These are phyloP conservation scores for Charadrius vociferus DNA, from an alignment of 2,113 vertebrate species.

Conservation along the genomic window DNA sequence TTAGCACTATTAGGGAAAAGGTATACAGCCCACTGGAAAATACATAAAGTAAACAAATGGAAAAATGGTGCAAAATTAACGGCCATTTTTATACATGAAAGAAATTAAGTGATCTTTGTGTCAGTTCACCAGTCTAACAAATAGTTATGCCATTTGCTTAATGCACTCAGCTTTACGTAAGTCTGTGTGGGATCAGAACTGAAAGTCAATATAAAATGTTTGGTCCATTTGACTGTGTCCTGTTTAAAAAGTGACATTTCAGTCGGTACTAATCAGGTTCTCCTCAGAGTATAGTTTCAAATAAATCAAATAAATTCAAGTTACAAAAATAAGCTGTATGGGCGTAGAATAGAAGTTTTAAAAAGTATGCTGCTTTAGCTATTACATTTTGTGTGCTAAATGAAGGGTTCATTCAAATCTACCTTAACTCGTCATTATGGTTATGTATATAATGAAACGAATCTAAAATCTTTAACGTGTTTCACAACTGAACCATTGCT, in stretches of 20 bases:
- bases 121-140: no score
- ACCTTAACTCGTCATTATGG: not conserved
- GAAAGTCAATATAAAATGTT: not conserved
- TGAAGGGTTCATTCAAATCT: not conserved
- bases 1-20: no score
- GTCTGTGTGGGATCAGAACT: no score
- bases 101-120: no score
- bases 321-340: not conserved
- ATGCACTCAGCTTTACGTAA: no score
- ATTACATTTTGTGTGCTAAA: not conserved
- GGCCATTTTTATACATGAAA: no score
- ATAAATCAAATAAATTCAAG: not conserved
- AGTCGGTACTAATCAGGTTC: not conserved
- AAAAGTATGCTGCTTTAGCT: not conserved
- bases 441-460: not conserved
- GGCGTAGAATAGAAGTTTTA: not conserved
- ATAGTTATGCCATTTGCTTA: no score
- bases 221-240: not conserved
- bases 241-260: not conserved
- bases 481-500: conserved; percentile 22
- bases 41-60: no score
- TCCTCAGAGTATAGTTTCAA: not conserved
- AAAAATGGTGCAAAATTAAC: no score
- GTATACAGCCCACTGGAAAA: no score
- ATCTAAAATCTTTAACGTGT: conserved; percentile 43